phyloP scores from a whole-genome alignment of 2,888 invertebrate genomes.

The Calameuta filiformis region DNA sequence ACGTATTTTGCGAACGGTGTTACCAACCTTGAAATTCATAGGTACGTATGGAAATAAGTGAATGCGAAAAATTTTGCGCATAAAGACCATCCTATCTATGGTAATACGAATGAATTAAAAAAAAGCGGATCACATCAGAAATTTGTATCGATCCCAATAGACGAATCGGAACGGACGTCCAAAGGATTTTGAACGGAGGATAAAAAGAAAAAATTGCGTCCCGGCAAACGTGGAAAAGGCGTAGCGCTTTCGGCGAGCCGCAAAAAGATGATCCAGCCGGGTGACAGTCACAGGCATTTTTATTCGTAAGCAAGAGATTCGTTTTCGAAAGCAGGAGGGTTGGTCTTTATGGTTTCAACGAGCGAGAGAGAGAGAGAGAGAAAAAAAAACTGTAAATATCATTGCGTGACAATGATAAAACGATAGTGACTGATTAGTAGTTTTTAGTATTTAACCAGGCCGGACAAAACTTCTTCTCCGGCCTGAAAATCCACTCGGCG shows the following conservation, averaged over 20 bases:
- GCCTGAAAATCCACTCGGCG: neutral
- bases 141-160: neutral
- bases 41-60: neutral
- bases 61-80: neutral
- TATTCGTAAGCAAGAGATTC: neutral
- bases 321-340: slow-evolving; percentile 7
- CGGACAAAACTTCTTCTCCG: neutral
- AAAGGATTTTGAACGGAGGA: no score
- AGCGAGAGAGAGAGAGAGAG: slow-evolving; percentile 4
- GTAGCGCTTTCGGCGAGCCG: neutral
- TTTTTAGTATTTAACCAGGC: neutral
- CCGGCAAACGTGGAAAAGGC: neutral
- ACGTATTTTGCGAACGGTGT: neutral
- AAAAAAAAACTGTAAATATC: neutral
- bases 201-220: neutral
- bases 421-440: neutral
- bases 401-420: neutral
- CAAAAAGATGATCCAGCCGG: neutral
- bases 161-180: no score
- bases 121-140: no score
- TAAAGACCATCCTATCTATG: neutral
- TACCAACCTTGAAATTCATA: neutral
- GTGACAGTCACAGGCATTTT: neutral
- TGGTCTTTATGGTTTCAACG: slow-evolving; percentile 11
- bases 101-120: no score